Evolutionary conservation across 2,888 invertebrate species (phyloP).

Genomic region (Miltochrista miniata): DNA sequence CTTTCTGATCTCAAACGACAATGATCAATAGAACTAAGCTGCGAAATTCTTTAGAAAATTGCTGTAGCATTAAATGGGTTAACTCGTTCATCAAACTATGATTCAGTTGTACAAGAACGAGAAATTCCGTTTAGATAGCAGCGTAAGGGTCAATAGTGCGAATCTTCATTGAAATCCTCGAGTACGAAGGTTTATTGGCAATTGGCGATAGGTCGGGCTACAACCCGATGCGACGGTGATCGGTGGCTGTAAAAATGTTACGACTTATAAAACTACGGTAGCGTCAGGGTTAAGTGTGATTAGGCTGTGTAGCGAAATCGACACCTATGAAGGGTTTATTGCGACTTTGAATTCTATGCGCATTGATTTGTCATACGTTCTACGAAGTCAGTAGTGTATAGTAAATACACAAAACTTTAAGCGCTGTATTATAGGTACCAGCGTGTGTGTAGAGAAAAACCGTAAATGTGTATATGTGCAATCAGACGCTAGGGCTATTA

Average conservation of each 20-base stretch:
- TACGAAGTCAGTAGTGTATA: not conserved
- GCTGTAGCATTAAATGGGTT: conserved; percentile 27
- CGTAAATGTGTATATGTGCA: too few species aligned
- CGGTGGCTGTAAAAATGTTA: conserved; percentile 74
- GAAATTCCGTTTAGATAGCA: conserved; percentile 39
- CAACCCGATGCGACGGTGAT: conserved; percentile 46
- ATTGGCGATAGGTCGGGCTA: conserved; percentile 52
- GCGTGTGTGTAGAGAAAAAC: too few species aligned
- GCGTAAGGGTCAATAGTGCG: conserved; percentile 32
- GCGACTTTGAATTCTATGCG: conserved; percentile 25
- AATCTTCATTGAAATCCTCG: conserved; percentile 62
- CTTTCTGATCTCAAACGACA: too few species aligned
- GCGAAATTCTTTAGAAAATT: conserved; percentile 27
- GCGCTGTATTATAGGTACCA: too few species aligned
- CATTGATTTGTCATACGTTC: conserved; percentile 2
- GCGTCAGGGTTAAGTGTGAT: conserved; percentile 73
- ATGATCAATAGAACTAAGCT: conserved; percentile 7
- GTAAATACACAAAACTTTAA: too few species aligned
- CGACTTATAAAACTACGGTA: conserved; percentile 69
- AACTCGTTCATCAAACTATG: conserved; percentile 38
- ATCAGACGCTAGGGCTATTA: too few species aligned
- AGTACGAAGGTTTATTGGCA: conserved; percentile 58
- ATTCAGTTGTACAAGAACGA: conserved; percentile 22
- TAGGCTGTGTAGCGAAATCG: conserved; percentile 47
- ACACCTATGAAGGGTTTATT: conserved; percentile 38